Base-by-base conservation (phyloP, 2,888 invertebrate genomes). In the Netelia virgata region DNA sequence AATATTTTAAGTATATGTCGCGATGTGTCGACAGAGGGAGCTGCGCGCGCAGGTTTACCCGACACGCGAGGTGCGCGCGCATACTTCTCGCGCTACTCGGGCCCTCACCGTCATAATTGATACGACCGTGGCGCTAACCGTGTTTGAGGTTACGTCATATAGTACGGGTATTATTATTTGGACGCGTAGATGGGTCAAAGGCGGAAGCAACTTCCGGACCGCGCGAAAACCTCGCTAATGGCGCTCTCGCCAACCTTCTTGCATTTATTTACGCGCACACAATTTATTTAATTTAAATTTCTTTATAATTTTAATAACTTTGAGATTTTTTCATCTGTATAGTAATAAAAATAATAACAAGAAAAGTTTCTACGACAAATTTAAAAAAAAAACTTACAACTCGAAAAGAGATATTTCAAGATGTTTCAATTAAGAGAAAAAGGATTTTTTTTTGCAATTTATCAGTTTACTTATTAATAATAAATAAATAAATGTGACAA, bases 71-170 rank as follows among this genome's bases (percentile, higher is more conserved):
- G 28, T 1, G 3, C 8, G n/a, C 14, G 41, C 57, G 20, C 36
- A 59, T 59, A 1, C 14, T 70, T 72, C 55, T 9, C 41, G 36
- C 16, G 6, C 18, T 9, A 55, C 8, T 57, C 47, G 23, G n/a
- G n/a, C n/a, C n/a, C n/a, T 47, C 47, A 47, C 36, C 41, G 43
- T 57, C 41, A 72, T 43, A 59, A 57, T 72, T 57, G 57, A 72
- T 43, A 72, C 57, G 57, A 20, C 72, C 41, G 20, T 57, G 72
- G 41, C 5, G 41, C 20, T 28, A 55, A 55, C 70, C 36, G 28
- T 18, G 57, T 70, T 55, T 72, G 28, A 36, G 5, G 14, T 57
- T 57, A 16, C 3, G 9, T 41, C 18, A 36, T 47, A 18, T 1
- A n/a, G 28, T 47, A 47, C 14, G 2, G 6, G 14, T 47, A 47